These are phyloP conservation scores for Andricus grossulariae DNA, from an alignment of 1,140 invertebrate species.

Conservation along the genomic window DNA sequence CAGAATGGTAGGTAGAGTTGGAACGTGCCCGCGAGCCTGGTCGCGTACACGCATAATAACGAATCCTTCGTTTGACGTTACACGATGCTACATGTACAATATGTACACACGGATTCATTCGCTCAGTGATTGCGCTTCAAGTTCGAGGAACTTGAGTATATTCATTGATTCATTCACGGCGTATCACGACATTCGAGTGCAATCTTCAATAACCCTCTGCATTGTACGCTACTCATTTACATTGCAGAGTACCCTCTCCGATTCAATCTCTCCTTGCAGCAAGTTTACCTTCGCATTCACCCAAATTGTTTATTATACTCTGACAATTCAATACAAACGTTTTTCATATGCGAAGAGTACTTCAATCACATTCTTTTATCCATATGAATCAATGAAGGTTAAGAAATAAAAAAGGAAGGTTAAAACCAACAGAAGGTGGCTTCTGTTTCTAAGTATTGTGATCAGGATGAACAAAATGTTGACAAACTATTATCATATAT, in stretches of 20 bases:
- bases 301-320: constrained; percentile 13
- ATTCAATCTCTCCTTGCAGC: constrained; percentile 13
- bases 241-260: neutral
- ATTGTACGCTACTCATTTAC: constrained; percentile 10
- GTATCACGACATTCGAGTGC: constrained; percentile 19
- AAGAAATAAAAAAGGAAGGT: neutral
- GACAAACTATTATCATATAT: no score
- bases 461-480: no score
- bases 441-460: neutral
- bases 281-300: neutral
- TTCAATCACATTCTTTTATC: neutral
- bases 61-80: constrained; percentile 46
- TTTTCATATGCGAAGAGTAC: neutral
- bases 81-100: constrained; percentile 30
- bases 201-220: constrained; percentile 23
- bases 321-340: constrained; percentile 16
- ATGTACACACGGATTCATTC: constrained; percentile 54
- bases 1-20: constrained; percentile 54
- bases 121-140: constrained; percentile 54
- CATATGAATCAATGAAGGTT: neutral
- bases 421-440: neutral
- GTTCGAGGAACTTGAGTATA: constrained; percentile 49
- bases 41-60: constrained; percentile 40
- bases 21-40: constrained; percentile 39
- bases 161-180: constrained; percentile 29